Conservation (phyloP, 2,113 vertebrate species). For the Capreolus pygargus region DNA sequence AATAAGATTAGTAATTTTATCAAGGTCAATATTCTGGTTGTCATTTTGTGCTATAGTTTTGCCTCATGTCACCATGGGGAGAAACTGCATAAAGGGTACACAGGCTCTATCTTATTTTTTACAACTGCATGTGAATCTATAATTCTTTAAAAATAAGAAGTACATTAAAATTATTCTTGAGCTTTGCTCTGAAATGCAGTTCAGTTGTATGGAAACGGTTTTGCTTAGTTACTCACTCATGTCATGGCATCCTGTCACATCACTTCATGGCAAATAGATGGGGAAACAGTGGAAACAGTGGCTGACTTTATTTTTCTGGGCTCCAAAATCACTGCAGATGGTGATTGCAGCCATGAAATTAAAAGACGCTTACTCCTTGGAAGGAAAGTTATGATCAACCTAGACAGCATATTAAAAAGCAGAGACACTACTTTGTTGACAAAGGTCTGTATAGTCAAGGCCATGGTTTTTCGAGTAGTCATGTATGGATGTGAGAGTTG, state of each 20-base stretch:
- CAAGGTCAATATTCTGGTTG: background rate
- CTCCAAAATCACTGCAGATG: background rate
- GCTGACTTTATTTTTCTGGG: background rate
- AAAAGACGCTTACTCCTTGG: background rate
- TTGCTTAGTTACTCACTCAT: background rate
- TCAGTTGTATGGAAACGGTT: background rate
- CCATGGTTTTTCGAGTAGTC: rapidly evolving
- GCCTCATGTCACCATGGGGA: background rate
- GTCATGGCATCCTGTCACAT: background rate
- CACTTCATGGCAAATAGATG: background rate
- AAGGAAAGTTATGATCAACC: background rate
- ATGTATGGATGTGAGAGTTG: background rate
- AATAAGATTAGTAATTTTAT: background rate
- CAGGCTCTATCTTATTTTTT: background rate
- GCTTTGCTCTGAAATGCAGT: background rate
- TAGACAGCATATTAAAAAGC: rapidly evolving
- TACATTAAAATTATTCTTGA: background rate
- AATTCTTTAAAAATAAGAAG: background rate
- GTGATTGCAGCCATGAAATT: background rate
- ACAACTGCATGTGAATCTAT: background rate
- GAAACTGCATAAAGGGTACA: background rate
- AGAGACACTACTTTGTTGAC: background rate
- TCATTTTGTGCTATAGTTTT: background rate
- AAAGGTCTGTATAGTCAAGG: rapidly evolving
- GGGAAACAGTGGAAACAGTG: background rate